Evolutionary conservation across 2,888 invertebrate genomes (phyloP).

Genomic region (Tromatobia lineatoria): DNA sequence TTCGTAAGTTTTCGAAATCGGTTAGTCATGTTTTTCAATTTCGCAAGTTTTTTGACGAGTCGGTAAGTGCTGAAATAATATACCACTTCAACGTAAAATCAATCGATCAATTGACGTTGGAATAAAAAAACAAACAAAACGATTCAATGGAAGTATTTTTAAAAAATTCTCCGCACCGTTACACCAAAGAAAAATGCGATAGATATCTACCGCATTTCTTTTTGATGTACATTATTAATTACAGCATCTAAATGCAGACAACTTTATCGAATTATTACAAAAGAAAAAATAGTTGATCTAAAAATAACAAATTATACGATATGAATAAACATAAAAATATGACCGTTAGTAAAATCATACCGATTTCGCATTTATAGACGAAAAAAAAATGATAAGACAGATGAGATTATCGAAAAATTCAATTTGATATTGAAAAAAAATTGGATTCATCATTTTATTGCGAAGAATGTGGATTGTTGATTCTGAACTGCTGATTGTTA

Average conservation of each 20-base stretch:
- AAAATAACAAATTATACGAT: neutral
- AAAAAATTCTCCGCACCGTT: neutral
- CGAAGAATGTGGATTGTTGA: too few species aligned
- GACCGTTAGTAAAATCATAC: neutral
- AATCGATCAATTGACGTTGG: neutral
- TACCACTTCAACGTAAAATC: neutral
- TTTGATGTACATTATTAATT: too few species aligned
- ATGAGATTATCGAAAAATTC: too few species aligned
- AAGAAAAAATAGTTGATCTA: neutral
- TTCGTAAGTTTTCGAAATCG: neutral
- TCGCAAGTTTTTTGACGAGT: neutral
- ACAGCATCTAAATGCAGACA: too few species aligned
- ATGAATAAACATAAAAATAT: neutral
- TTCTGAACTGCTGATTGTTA: too few species aligned
- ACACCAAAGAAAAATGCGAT: neutral
- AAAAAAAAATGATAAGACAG: neutral
- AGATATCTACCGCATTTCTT: too few species aligned
- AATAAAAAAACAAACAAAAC: neutral
- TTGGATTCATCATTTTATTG: too few species aligned
- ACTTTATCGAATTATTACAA: neutral
- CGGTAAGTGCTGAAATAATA: neutral
- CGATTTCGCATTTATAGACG: neutral
- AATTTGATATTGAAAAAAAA: too few species aligned
- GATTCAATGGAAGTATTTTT: neutral
- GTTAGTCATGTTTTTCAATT: neutral